Percentiles rank a stretch among this genome's conserved stretches.
phyloP scores from a whole-genome alignment of 2,797 vertebrate genomes.

The Percopsis omiscomaycus region DNA sequence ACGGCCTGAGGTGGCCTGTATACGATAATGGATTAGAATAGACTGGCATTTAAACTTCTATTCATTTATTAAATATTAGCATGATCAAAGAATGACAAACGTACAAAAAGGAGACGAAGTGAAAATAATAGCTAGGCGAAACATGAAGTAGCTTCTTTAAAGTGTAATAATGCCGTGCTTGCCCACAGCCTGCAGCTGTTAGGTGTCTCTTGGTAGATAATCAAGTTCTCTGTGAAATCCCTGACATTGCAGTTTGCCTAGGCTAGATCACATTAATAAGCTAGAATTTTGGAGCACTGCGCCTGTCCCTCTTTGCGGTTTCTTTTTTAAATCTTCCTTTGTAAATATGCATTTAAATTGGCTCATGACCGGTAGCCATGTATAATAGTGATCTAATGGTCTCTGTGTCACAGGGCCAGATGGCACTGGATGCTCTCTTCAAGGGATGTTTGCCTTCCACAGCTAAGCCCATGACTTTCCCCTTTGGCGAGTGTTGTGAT shows the following conservation, averaged over 20 bases:
- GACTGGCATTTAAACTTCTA: background rate
- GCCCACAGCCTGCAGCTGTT: background rate
- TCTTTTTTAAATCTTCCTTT: conserved; percentile 1
- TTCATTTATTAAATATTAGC: too few species aligned
- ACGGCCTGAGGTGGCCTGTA: too few species aligned
- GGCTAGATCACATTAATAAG: background rate
- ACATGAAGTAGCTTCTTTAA: too few species aligned
- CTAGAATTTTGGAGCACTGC: background rate
- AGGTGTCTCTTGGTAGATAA: background rate
- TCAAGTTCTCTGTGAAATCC: background rate
- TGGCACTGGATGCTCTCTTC: conserved; percentile 40
- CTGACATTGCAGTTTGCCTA: background rate
- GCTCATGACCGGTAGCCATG: conserved; percentile 21
- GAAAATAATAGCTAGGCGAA: too few species aligned
- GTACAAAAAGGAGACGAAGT: too few species aligned
- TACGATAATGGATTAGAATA: background rate
- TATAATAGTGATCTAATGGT: conserved; percentile 25
- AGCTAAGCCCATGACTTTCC: conserved; percentile 40
- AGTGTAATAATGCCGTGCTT: background rate
- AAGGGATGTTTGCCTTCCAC: conserved; percentile 40
- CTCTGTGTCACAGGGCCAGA: conserved; percentile 45
- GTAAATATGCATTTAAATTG: background rate
- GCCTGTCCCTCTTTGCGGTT: background rate
- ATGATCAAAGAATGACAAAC: too few species aligned
- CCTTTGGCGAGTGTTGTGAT: conserved; percentile 25